Evolutionary conservation across 2,797 vertebrate species (phyloP).

Genomic region (Brachyrhaphis roseni): DNA sequence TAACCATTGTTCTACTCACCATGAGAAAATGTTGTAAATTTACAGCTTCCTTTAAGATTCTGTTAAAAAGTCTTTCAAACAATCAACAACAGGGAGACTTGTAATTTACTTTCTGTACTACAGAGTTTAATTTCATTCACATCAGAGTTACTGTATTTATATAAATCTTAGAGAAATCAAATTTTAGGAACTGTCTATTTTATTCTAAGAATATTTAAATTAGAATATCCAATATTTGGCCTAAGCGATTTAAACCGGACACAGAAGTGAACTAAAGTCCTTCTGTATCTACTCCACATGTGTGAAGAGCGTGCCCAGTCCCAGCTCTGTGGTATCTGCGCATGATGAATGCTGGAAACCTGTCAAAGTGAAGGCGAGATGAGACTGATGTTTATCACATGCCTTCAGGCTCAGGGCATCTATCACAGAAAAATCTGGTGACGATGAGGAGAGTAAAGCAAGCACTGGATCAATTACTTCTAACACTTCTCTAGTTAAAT

Average conservation of each 20-base stretch:
- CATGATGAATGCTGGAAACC: slow-evolving; percentile 32
- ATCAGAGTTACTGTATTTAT: background rate
- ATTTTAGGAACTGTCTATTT: background rate
- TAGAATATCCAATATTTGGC: background rate
- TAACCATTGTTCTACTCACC: slow-evolving; percentile 10
- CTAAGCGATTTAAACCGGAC: slow-evolving; percentile 7
- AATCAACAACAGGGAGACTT: slow-evolving; percentile 5
- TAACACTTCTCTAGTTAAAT: slow-evolving; percentile 11
- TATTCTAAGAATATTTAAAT: background rate
- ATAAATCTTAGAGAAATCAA: background rate
- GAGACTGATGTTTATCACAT: slow-evolving; percentile 46
- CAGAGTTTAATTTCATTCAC: background rate
- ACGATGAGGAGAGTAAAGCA: slow-evolving; percentile 1
- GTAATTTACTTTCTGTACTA: background rate
- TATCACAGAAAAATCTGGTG: slow-evolving; percentile 22
- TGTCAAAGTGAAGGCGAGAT: slow-evolving; percentile 35
- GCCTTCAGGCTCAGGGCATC: slow-evolving; percentile 16
- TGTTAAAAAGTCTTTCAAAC: slow-evolving; percentile 9
- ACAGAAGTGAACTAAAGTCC: background rate
- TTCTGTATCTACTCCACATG: slow-evolving; percentile 12
- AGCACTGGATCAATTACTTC: slow-evolving; percentile 9
- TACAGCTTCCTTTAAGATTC: slow-evolving; percentile 27
- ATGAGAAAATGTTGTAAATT: slow-evolving; percentile 21
- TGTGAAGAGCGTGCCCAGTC: slow-evolving; percentile 40
- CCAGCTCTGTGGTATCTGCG: slow-evolving; percentile 26